A percentile compares a stretch with the other conserved stretches of the same genome.
These are phyloP conservation scores for Chelmon rostratus DNA, from an alignment of 2,797 vertebrate species.

Conservation along the genomic window DNA sequence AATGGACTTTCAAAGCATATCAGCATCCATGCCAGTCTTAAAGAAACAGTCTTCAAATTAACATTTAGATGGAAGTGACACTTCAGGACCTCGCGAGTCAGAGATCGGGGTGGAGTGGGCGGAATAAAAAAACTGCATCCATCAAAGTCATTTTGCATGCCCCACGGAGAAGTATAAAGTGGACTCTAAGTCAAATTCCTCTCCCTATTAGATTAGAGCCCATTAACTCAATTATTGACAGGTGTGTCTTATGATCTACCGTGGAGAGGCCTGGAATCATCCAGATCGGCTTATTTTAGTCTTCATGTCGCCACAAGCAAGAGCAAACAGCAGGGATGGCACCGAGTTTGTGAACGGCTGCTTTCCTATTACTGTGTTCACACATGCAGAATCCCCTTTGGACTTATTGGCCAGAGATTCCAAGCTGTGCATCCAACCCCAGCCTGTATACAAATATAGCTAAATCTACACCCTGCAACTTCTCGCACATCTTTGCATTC, in stretches of 20 bases:
- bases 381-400: slow-evolving; percentile 70
- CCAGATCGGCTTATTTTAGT: slow-evolving; percentile 75
- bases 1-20: slow-evolving; percentile 69
- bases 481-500: slow-evolving; percentile 18
- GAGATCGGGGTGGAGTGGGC: slow-evolving; percentile 60
- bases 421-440: slow-evolving; percentile 38
- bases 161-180: slow-evolving; percentile 53
- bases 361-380: slow-evolving; percentile 64
- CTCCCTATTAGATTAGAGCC: slow-evolving; percentile 65
- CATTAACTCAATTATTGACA: slow-evolving; percentile 84
- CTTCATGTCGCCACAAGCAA: slow-evolving; percentile 73
- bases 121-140: slow-evolving; percentile 56
- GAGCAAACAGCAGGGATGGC: slow-evolving; percentile 70
- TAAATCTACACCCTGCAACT: slow-evolving; percentile 39
- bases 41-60: slow-evolving; percentile 80
- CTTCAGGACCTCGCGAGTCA: slow-evolving; percentile 61
- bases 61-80: slow-evolving; percentile 84
- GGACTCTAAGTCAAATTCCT: slow-evolving; percentile 46
- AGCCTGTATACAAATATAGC: slow-evolving; percentile 38
- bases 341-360: slow-evolving; percentile 53
- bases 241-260: slow-evolving; percentile 66
- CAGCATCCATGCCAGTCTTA: slow-evolving; percentile 60
- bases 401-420: slow-evolving; percentile 58
- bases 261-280: slow-evolving; percentile 52
- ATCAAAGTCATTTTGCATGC: slow-evolving; percentile 75